Evolutionary conservation across 2,797 vertebrate species (phyloP).

Genomic region (Galagoides demidoff): DNA sequence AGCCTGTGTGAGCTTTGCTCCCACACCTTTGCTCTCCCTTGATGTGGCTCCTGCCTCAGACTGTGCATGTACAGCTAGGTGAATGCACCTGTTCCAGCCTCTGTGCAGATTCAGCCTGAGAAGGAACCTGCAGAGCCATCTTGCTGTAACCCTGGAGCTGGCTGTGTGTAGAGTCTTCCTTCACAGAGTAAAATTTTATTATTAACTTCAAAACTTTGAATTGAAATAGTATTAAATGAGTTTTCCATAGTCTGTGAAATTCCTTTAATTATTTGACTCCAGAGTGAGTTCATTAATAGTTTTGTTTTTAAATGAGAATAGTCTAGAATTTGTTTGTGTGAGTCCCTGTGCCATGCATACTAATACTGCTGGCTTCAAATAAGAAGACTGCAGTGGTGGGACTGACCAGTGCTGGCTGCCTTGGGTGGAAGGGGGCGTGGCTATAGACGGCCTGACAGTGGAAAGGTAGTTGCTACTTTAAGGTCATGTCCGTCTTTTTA

Average conservation of each 20-base stretch:
- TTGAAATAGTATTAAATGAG: not conserved
- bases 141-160: no score
- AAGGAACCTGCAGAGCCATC: no score
- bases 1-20: no score
- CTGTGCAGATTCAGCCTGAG: no score
- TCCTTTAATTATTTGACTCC: not conserved
- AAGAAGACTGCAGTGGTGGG: not conserved
- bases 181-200: not conserved
- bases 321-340: not conserved
- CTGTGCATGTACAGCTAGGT: not conserved
- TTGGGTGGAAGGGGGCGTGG: fast-evolving
- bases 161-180: not conserved
- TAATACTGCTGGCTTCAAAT: not conserved
- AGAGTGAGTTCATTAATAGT: not conserved
- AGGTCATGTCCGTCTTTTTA: not conserved
- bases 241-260: not conserved
- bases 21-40: not conserved
- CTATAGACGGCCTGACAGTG: fast-evolving
- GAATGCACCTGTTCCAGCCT: no score
- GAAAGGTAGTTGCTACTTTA: no score
- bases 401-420: fast-evolving
- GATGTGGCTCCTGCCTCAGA: not conserved
- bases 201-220: not conserved
- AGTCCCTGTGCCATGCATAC: not conserved
- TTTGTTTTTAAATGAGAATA: not conserved